These are phyloP conservation scores for Ennomos fuscantarius DNA, from an alignment of 2,888 invertebrate species.

Conservation along the genomic window DNA sequence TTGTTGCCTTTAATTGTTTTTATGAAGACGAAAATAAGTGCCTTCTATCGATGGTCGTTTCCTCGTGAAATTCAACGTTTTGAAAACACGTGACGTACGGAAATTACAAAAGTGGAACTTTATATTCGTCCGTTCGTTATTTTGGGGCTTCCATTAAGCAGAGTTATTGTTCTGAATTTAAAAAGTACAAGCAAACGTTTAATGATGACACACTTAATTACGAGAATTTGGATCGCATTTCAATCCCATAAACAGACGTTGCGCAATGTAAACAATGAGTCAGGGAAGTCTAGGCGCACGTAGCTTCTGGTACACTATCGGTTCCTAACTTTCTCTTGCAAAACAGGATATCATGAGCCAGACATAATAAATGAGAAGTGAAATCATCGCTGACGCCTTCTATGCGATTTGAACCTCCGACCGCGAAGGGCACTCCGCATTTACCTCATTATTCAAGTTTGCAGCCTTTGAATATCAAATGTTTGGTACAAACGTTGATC, in stretches of 20 bases:
- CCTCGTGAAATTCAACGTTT: slow-evolving; percentile 3
- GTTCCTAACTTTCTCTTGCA: slow-evolving; percentile 57
- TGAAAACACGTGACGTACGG: slow-evolving; percentile 4
- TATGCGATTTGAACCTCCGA: slow-evolving; percentile 15
- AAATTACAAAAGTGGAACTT: slow-evolving; percentile 13
- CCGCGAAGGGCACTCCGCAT: slow-evolving; percentile 20
- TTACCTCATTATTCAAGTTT: slow-evolving; percentile 25
- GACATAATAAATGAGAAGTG: slow-evolving; percentile 45
- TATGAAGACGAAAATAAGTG: slow-evolving; percentile 6
- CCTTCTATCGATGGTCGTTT: background rate
- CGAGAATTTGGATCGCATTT: slow-evolving; percentile 19
- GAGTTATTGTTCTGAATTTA: slow-evolving; percentile 40
- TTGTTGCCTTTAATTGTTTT: slow-evolving; percentile 24
- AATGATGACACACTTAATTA: slow-evolving; percentile 15
- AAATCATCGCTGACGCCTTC: slow-evolving; percentile 38
- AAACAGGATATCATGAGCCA: slow-evolving; percentile 50
- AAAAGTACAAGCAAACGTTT: slow-evolving; percentile 18
- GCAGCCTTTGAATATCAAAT: slow-evolving; percentile 22
- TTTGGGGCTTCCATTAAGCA: slow-evolving; percentile 13
- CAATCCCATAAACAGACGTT: slow-evolving; percentile 19
- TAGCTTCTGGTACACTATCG: slow-evolving; percentile 36
- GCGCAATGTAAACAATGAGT: slow-evolving; percentile 50
- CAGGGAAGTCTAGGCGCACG: slow-evolving; percentile 42
- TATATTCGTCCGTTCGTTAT: background rate
- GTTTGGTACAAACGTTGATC: slow-evolving; percentile 14